Percentiles rank a stretch among this genome's conserved stretches.
These are phyloP conservation scores for Leptatherina wallacei DNA, from an alignment of 2,797 vertebrate genomes.

Conservation along the genomic window DNA sequence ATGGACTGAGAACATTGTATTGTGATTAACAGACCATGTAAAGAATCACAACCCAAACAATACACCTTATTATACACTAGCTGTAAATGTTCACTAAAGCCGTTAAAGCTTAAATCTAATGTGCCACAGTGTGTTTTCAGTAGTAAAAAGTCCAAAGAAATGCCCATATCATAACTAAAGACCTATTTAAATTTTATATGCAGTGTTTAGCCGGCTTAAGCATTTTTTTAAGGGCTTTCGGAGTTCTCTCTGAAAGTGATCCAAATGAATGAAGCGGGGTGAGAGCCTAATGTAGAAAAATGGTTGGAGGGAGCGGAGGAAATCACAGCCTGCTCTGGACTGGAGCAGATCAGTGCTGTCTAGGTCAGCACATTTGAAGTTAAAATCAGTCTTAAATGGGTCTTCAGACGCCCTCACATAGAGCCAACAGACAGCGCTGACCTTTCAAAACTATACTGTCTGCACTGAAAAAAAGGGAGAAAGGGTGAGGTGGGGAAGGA, in stretches of 20 bases:
- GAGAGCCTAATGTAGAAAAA: conserved; percentile 58
- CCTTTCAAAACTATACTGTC: conserved; percentile 74
- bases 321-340: conserved; percentile 59
- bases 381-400: conserved; percentile 74
- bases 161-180: conserved; percentile 15
- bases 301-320: conserved; percentile 38
- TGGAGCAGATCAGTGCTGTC: conserved; percentile 61
- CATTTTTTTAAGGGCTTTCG: conserved; percentile 48
- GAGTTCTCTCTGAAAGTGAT: conserved; percentile 43
- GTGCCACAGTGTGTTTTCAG: conserved; percentile 1
- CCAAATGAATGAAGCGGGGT: conserved; percentile 53
- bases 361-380: conserved; percentile 76
- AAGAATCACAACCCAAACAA: background rate
- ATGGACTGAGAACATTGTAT: background rate
- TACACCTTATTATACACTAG: background rate
- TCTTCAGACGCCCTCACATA: conserved; percentile 73
- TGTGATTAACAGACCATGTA: background rate
- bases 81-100: background rate
- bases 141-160: conserved; percentile 11
- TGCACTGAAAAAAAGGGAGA: conserved; percentile 25
- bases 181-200: conserved; percentile 41
- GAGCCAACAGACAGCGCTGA: conserved; percentile 71
- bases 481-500: background rate
- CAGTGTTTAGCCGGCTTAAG: conserved; percentile 45
- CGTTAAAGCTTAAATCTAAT: background rate